A percentile compares a stretch with the other conserved stretches of the same genome.
Evolutionary conservation across 1,140 invertebrate genomes (phyloP).

Genomic region (Acromyrmex heyeri): DNA sequence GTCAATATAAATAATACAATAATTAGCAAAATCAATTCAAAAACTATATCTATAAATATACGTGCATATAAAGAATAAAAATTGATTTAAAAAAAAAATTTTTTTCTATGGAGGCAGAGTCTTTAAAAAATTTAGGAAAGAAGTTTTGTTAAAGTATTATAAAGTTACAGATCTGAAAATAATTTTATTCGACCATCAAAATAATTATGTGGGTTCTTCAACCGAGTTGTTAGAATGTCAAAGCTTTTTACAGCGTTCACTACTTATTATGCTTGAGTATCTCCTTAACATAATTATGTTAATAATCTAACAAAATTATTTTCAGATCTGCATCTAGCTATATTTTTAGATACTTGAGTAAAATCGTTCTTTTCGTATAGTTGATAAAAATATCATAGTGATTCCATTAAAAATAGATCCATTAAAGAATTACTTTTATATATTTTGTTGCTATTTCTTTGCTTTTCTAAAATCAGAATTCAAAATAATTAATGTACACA

Average conservation of each 20-base stretch:
- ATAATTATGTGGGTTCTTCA: no score
- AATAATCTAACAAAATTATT: no score
- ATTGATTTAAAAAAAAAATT: background rate
- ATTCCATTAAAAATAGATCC: background rate
- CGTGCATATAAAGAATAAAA: background rate
- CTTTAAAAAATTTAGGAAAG: background rate
- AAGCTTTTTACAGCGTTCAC: no score
- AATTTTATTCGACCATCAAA: no score
- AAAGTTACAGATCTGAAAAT: no score
- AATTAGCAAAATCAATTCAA: background rate
- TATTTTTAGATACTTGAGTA: no score
- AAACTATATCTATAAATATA: background rate
- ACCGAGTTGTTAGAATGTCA: no score
- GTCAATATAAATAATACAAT: background rate
- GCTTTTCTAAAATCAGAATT: background rate
- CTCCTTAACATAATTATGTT: no score
- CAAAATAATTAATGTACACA: background rate
- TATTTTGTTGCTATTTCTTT: background rate
- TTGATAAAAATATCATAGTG: background rate
- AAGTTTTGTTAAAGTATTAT: no score
- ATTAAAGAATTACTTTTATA: background rate
- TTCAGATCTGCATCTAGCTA: no score
- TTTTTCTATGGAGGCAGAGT: background rate
- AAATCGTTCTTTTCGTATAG: background rate
- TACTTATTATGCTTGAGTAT: no score